Evolutionary conservation across 2,113 vertebrate genomes (phyloP), one percentile per base, ranked within the genome.

Genomic region (Eolophus roseicapilla): DNA sequence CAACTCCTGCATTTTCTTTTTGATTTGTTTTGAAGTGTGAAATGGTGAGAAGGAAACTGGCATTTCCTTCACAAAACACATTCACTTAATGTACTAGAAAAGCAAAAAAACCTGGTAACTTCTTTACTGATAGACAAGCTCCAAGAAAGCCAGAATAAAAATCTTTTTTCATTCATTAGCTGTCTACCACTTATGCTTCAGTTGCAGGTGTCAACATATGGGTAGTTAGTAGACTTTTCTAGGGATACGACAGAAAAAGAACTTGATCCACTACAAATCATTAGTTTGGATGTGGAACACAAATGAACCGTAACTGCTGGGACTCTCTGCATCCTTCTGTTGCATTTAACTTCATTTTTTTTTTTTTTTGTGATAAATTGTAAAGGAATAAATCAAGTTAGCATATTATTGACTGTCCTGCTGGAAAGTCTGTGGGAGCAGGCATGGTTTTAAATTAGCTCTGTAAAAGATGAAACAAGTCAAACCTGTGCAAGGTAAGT

Each of bases 121-220:
- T 75, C 47, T 71, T 68, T 83, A 69, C 23, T 65, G 55, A 60
- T n/a, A 68, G 59, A 68, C 9, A 74, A 88, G 14, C 15, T 88
- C 31, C 25, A 78, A 73, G 77, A 88, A 91, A 94, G 23, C 31
- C 44, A 84, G n/a, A 75, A 86, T 57, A 93, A 88, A 90, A 64
- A 84, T 78, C 47, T 71, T 8, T 44, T 94, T 94, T 87, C 44
- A 70, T 89, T 94, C n/a, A 43, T 47, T 65, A 64, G 27, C 31
- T 44, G 13, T 68, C 37, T 95, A 31, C 77, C 28, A 18, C 31
- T 90, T 55, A 41, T 20, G 28, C 31, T 76, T 95, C 77, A 86
- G 20, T 47, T 94, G 81, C 76, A 93, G 73, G n/a, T 93, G 81
- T 91, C 88, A 86, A 94, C 94, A 94, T 86, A 92, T 5, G 21